Evolutionary conservation across 1,140 invertebrate genomes (phyloP).

Genomic region (Drosophila pachea): DNA sequence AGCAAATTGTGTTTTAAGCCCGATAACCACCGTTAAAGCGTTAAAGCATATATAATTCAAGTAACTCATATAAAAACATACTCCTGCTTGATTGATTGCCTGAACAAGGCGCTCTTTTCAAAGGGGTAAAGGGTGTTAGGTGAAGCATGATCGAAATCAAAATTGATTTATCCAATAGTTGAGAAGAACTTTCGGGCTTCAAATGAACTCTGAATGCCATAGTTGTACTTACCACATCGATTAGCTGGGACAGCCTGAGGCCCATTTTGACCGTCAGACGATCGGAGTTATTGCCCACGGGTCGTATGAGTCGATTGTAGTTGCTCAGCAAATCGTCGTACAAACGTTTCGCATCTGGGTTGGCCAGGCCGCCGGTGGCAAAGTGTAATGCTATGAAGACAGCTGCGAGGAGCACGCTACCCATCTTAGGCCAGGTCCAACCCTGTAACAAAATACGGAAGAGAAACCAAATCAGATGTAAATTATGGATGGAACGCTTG

Average conservation of each 20-base stretch:
- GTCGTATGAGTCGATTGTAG: slow-evolving; percentile 98
- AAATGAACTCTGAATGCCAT: too few species aligned
- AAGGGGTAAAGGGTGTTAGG: too few species aligned
- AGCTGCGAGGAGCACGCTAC: slow-evolving; percentile 85
- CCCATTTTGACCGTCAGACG: slow-evolving; percentile 97
- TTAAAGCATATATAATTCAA: too few species aligned
- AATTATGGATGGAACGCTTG: slow-evolving; percentile 40
- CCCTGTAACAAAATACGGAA: slow-evolving; percentile 80
- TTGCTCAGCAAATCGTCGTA: slow-evolving; percentile 97
- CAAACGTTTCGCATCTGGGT: slow-evolving; percentile 94
- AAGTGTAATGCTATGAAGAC: slow-evolving; percentile 85
- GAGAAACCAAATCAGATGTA: slow-evolving; percentile 35
- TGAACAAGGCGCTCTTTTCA: too few species aligned
- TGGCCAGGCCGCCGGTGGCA: slow-evolving; percentile 84
- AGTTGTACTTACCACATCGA: slow-evolving; percentile 94
- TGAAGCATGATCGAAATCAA: too few species aligned
- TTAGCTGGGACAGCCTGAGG: slow-evolving; percentile 96
- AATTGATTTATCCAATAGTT: too few species aligned
- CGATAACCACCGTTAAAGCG: too few species aligned
- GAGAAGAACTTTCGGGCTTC: too few species aligned
- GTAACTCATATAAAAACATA: too few species aligned
- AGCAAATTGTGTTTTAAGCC: neutral
- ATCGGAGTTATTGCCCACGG: slow-evolving; percentile 97
- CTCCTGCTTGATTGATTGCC: too few species aligned
- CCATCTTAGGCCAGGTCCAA: slow-evolving; percentile 91